Percentiles rank a stretch among this genome's conserved stretches.
Conservation (phyloP, 2,888 invertebrate species). For the Drosophila kanekoi region DNA sequence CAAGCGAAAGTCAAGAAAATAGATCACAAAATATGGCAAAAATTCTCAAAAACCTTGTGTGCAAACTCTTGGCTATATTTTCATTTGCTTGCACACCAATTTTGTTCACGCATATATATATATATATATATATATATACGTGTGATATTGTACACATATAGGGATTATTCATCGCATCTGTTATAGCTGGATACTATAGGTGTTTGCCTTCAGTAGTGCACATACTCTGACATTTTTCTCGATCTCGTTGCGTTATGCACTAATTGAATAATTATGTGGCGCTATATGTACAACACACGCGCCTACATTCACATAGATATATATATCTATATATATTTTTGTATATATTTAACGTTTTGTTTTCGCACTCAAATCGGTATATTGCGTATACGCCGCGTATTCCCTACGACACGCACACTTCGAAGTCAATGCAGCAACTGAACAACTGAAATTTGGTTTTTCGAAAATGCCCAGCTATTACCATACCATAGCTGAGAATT, state of each 20-base stretch:
- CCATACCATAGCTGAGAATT: conserved; percentile 58
- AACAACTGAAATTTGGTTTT: conserved; percentile 77
- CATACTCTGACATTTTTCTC: conserved; percentile 75
- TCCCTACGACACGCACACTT: conserved; percentile 72
- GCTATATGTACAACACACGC: conserved; percentile 56
- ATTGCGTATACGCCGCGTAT: conserved; percentile 77
- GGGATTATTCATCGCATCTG: conserved; percentile 62
- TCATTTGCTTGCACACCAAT: conserved; percentile 47
- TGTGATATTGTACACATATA: conserved; percentile 3
- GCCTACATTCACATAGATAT: conserved; percentile 32
- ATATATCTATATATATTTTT: conserved; percentile 16
- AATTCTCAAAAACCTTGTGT: background rate
- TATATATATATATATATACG: conserved; percentile 9
- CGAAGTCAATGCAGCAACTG: conserved; percentile 80
- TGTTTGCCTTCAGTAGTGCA: conserved; percentile 53
- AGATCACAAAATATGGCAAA: conserved; percentile 35
- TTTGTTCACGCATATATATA: conserved; percentile 22
- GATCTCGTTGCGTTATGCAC: conserved; percentile 44
- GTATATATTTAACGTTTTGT: conserved; percentile 37
- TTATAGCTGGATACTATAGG: conserved; percentile 28
- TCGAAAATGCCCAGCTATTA: conserved; percentile 51
- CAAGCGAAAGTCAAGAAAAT: conserved; percentile 30
- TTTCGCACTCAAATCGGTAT: conserved; percentile 38
- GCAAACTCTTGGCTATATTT: conserved; percentile 40
- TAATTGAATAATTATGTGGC: conserved; percentile 67